Percentiles rank a stretch among this genome's conserved stretches.
These are phyloP conservation scores for Cyclopterus lumpus DNA, from an alignment of 2,797 vertebrate genomes.

Conservation along the genomic window DNA sequence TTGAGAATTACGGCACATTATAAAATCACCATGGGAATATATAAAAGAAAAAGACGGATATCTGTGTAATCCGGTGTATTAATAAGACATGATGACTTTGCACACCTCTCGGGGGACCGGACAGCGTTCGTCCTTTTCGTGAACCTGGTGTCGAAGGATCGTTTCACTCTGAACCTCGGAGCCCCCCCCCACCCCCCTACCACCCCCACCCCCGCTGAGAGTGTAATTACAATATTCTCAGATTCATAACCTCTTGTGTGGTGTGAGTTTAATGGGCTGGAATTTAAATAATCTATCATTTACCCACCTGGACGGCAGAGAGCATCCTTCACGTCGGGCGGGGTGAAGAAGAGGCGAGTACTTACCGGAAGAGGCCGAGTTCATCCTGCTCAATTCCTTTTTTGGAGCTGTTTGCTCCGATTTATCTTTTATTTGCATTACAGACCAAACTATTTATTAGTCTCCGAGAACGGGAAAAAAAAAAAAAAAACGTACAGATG, in stretches of 20 bases:
- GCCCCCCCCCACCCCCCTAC: slow-evolving; percentile 60
- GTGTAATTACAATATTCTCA: slow-evolving; percentile 57
- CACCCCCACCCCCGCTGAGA: slow-evolving; percentile 61
- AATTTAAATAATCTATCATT: slow-evolving; percentile 70
- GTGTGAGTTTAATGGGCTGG: slow-evolving; percentile 49
- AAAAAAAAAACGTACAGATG: slow-evolving; percentile 28
- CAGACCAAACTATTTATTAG: slow-evolving; percentile 26
- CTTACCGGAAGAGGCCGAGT: slow-evolving; percentile 24
- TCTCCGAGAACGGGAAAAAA: slow-evolving; percentile 14
- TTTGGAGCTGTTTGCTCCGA: slow-evolving; percentile 40
- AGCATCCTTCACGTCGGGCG: slow-evolving; percentile 30
- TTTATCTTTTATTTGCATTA: slow-evolving; percentile 51
- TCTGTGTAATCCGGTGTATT: not conserved
- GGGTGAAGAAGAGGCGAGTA: not conserved
- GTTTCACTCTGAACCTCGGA: slow-evolving; percentile 51
- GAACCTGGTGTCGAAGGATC: slow-evolving; percentile 42
- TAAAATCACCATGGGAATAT: not conserved
- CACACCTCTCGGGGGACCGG: not conserved
- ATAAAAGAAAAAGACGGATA: not conserved
- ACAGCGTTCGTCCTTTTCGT: slow-evolving; percentile 39
- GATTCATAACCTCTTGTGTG: slow-evolving; percentile 47
- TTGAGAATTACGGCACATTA: not conserved
- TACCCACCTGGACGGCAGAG: slow-evolving; percentile 44
- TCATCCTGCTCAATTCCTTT: slow-evolving; percentile 16
- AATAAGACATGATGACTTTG: too few species aligned